These are phyloP conservation scores for Barnardius zonarius DNA, from an alignment of 2,113 vertebrate species.

Conservation along the genomic window DNA sequence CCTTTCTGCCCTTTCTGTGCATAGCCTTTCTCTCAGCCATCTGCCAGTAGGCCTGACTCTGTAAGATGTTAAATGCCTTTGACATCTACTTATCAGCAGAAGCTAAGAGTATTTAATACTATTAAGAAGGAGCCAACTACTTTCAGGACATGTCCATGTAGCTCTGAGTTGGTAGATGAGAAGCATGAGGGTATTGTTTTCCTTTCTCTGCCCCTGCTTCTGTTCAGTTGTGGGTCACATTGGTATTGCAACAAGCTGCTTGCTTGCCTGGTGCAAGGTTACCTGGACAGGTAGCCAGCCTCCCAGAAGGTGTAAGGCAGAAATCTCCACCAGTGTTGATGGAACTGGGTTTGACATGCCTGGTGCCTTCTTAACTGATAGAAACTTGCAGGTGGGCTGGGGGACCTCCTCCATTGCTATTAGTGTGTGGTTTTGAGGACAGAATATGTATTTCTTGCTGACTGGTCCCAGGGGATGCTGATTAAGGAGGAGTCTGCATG, in stretches of 20 bases:
- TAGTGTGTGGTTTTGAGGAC: not conserved
- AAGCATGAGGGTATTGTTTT: not conserved
- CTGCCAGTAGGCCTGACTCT: conserved; percentile 14
- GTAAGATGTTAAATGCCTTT: conserved; percentile 37
- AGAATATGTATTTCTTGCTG: not conserved
- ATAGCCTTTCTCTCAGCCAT: not conserved
- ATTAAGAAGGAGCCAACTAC: not conserved
- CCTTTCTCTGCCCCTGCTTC: not conserved
- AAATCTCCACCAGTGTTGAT: not conserved
- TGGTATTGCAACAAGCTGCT: not conserved
- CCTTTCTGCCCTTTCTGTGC: not conserved
- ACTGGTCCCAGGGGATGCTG: not conserved
- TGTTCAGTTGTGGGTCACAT: not conserved
- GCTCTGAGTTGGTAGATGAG: not conserved
- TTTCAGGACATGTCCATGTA: not conserved
- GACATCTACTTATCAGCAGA: conserved; percentile 7
- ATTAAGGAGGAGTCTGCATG: not conserved
- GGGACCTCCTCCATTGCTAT: not conserved
- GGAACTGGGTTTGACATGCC: not conserved
- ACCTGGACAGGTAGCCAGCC: not conserved
- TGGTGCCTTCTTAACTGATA: not conserved
- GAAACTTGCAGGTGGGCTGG: not conserved
- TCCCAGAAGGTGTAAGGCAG: not conserved
- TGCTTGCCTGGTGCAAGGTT: not conserved
- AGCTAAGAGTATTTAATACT: conserved; percentile 21